Conservation (phyloP, 2,888 invertebrate genomes). For the Andrena haemorrhoa region DNA sequence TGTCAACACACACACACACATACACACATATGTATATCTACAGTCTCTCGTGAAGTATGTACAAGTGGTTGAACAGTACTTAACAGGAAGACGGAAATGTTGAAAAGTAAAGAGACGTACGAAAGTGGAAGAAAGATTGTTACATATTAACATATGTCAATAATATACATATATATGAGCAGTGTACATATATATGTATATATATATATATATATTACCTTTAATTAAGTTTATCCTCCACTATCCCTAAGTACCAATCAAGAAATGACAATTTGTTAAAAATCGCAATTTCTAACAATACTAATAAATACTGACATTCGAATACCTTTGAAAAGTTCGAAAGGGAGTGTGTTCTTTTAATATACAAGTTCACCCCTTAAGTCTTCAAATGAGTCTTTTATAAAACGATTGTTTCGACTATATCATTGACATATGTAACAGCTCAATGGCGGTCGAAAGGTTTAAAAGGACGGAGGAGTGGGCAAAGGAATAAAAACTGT, state of each 20-base stretch:
- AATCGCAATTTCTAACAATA: slow-evolving; percentile 31
- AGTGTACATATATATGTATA: neutral
- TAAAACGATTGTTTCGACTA: slow-evolving; percentile 40
- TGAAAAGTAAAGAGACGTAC: slow-evolving; percentile 45
- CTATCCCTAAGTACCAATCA: slow-evolving; percentile 45
- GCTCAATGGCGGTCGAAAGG: slow-evolving; percentile 47
- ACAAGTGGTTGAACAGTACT: slow-evolving; percentile 35
- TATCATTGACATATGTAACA: slow-evolving; percentile 50
- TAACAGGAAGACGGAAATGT: slow-evolving; percentile 64
- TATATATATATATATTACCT: neutral
- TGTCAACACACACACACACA: slow-evolving; percentile 4
- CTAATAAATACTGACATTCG: slow-evolving; percentile 58
- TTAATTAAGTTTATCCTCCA: slow-evolving; percentile 32
- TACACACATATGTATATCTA: slow-evolving; percentile 3
- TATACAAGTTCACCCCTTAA: slow-evolving; percentile 19
- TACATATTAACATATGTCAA: slow-evolving; percentile 28
- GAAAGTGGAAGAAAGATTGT: slow-evolving; percentile 53
- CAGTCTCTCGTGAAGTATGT: slow-evolving; percentile 25
- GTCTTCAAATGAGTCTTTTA: slow-evolving; percentile 37
- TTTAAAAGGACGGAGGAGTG: slow-evolving; percentile 63
- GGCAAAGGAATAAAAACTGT: slow-evolving; percentile 62
- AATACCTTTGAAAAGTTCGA: slow-evolving; percentile 36
- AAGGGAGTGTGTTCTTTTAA: neutral
- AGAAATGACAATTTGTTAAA: slow-evolving; percentile 17
- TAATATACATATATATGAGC: slow-evolving; percentile 22